Conservation (phyloP, 2,888 invertebrate species). For the Athalia circularis region DNA sequence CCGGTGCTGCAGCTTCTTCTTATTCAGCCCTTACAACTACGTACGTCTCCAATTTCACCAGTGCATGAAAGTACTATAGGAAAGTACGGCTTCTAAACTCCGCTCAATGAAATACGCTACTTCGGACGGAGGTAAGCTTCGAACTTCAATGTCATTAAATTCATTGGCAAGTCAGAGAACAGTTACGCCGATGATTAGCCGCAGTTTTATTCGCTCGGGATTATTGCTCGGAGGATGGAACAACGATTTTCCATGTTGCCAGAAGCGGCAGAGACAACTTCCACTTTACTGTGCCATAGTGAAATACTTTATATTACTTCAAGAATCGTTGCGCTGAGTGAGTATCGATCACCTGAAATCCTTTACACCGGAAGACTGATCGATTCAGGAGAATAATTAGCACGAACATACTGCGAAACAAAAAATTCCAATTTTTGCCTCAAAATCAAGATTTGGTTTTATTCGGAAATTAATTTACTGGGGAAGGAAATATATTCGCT, state of each 20-base stretch:
- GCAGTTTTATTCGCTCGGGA: not conserved
- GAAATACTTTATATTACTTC: slow-evolving; percentile 6
- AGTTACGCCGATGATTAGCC: slow-evolving; percentile 27
- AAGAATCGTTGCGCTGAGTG: not conserved
- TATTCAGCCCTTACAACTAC: no score
- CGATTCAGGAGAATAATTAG: no score
- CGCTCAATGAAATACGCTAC: slow-evolving; percentile 4
- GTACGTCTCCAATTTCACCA: no score
- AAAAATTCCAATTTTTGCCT: no score
- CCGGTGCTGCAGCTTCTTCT: not conserved
- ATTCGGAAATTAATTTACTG: no score
- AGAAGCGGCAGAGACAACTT: not conserved
- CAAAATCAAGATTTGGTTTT: no score
- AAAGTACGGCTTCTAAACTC: not conserved
- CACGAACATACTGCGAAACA: no score
- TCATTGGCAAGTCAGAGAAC: slow-evolving; percentile 24
- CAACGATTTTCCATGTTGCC: not conserved
- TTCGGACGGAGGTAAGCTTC: not conserved
- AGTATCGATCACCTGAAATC: no score
- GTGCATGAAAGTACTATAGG: not conserved
- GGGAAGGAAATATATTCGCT: no score
- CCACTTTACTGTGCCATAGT: slow-evolving; percentile 9
- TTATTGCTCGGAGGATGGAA: not conserved
- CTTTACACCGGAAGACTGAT: no score
- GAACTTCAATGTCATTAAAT: slow-evolving; percentile 26